Base-by-base conservation (phyloP, 2,797 vertebrate genomes). In the Sus cebifrons region DNA sequence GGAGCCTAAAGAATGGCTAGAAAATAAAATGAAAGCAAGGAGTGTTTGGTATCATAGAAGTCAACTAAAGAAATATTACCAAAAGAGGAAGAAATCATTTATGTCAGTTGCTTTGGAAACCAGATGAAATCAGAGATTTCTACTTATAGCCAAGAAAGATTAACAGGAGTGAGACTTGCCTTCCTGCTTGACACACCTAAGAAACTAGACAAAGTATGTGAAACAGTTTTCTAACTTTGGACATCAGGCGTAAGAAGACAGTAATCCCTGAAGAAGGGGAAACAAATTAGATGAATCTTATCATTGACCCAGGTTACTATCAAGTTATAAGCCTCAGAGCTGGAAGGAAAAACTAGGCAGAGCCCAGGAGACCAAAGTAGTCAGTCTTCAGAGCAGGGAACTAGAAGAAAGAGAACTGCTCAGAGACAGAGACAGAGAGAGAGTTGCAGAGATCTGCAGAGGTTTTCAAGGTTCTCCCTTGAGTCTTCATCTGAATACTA, bases 91-190 rank as follows among this genome's bases (percentile, higher is more conserved):
- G 49, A 89, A n/a, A 56, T 68, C 62, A 56, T 67, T 56, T 89
- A 17, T n/a, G 64, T 89, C 25, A 23, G 23, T 17, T 89, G 74
- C 64, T 44, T 25, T 58, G 74, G 68, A 68, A 89, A n/a, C 25
- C 87, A 89, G 49, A 68, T 79, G 32, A 89, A 89, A 78, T 67
- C 56, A 78, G 71, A 75, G 49, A 78, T 68, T 56, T 79, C 64
- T 75, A 54, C 49, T 79, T 89, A 8, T 25, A 79, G n/a, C 32
- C 49, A 68, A 79, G 25, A 27, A 68, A 68, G 49, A 14, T 79
- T 89, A 68, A 79, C 16, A 40, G 64, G 64, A 18, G 40, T 32
- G 29, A 40, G 64, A 79, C 40, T 88, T 78, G 67, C 7, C 23
- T 56, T 67, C 49, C 44, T 40, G 44, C 49, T 64, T 78, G 74